Evolutionary conservation across 2,888 invertebrate species (phyloP).

Genomic region (Branchellion lobata): DNA sequence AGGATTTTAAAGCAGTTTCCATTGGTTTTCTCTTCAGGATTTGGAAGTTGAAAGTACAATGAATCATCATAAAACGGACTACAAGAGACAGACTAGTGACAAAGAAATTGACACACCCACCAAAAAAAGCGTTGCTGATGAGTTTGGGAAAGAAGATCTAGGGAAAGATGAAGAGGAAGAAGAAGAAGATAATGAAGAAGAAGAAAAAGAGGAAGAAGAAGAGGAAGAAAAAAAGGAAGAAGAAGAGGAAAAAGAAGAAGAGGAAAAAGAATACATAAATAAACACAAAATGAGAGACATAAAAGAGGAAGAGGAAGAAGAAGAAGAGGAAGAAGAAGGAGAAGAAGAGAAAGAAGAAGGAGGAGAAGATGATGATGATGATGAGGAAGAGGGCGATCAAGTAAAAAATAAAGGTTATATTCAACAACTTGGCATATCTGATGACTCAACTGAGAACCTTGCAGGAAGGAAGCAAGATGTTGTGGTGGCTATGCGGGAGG

Average conservation of each 20-base stretch:
- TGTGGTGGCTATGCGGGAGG: background rate
- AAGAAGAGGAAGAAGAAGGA: background rate
- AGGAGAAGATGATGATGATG: too few species aligned
- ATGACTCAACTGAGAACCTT: too few species aligned
- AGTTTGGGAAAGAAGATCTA: background rate
- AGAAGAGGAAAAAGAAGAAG: conserved; percentile 42
- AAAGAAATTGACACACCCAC: background rate
- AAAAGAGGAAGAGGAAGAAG: background rate
- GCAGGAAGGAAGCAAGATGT: background rate
- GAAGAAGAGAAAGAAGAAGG: too few species aligned
- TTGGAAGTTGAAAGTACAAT: background rate
- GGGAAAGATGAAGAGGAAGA: background rate
- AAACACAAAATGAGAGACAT: conserved; percentile 42
- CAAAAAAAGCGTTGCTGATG: conserved; percentile 20
- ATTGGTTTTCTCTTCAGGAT: background rate
- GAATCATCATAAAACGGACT: background rate
- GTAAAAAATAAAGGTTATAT: too few species aligned
- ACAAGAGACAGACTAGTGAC: background rate
- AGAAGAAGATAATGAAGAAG: conserved; percentile 1
- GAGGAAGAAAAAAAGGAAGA: background rate
- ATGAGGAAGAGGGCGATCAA: too few species aligned
- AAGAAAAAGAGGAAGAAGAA: conserved; percentile 33
- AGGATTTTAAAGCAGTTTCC: too few species aligned
- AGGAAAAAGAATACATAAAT: conserved; percentile 57
- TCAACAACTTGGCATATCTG: too few species aligned